These are phyloP conservation scores for Callipepla squamata DNA, from an alignment of 2,113 vertebrate genomes.

Conservation along the genomic window DNA sequence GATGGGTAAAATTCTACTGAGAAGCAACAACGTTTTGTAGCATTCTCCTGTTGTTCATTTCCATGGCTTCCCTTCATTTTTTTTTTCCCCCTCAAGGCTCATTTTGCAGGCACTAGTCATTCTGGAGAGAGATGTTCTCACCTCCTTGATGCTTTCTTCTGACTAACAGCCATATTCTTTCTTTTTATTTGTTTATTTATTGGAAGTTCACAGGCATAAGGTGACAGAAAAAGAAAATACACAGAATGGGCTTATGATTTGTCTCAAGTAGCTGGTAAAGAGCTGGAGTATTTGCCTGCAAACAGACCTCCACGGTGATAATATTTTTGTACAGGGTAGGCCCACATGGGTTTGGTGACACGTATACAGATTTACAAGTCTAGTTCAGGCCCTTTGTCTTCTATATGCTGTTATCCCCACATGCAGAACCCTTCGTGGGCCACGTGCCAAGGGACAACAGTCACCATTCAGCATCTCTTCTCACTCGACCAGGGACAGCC, in stretches of 20 bases:
- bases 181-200: slow-evolving; percentile 47
- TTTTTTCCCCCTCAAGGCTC: slow-evolving; percentile 15
- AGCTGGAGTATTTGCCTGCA: background rate
- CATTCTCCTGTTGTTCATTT: slow-evolving; percentile 68
- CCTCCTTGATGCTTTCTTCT: slow-evolving; percentile 42
- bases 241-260: slow-evolving; percentile 5
- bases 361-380: background rate
- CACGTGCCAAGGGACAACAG: background rate
- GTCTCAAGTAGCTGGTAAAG: slow-evolving; percentile 14
- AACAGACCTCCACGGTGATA: background rate
- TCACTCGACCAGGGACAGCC: background rate
- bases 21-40: slow-evolving; percentile 57
- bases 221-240: slow-evolving; percentile 40
- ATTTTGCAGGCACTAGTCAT: slow-evolving; percentile 27
- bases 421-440: background rate
- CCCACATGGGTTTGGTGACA: background rate
- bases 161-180: slow-evolving; percentile 35
- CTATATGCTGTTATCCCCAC: background rate
- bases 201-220: slow-evolving; percentile 8
- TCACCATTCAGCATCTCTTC: fast-evolving
- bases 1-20: slow-evolving; percentile 67
- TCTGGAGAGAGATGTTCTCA: slow-evolving; percentile 43
- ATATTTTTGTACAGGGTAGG: background rate
- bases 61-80: slow-evolving; percentile 57
- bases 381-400: background rate